These are phyloP conservation scores for Spialia ferax DNA, from an alignment of 2,888 invertebrate species.

Conservation along the genomic window DNA sequence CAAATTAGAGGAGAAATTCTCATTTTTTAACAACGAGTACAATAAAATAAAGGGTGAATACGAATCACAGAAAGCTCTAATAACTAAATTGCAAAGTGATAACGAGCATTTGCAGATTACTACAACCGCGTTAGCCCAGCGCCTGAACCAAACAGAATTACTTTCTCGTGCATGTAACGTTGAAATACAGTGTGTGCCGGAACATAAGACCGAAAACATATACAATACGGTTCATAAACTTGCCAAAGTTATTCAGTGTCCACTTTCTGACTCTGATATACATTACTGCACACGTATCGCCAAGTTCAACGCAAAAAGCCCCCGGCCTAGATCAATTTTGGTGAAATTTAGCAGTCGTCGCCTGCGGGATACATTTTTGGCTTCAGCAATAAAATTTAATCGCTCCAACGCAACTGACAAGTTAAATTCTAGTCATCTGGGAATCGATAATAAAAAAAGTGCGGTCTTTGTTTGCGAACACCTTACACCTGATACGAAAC, in stretches of 20 bases:
- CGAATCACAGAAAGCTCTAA: too few relatives aligned
- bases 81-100: too few relatives aligned
- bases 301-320: slow-evolving; percentile 10
- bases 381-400: neutral
- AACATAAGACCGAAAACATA: too few relatives aligned
- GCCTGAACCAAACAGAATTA: too few relatives aligned
- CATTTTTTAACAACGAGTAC: too few relatives aligned
- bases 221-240: too few relatives aligned
- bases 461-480: slow-evolving; percentile 11
- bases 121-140: too few relatives aligned
- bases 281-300: slow-evolving; percentile 7
- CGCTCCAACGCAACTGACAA: neutral
- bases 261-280: neutral
- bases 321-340: slow-evolving; percentile 5
- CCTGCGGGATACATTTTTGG: neutral
- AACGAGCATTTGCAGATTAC: too few relatives aligned
- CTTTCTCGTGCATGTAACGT: too few relatives aligned
- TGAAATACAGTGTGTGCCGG: too few relatives aligned
- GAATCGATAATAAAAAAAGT: neutral
- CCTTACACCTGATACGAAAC: neutral
- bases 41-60: too few relatives aligned
- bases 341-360: slow-evolving; percentile 6
- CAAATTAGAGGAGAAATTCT: too few relatives aligned
- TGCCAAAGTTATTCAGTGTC: slow-evolving; percentile 39
- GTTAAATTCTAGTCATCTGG: neutral